Evolutionary conservation across 1,140 invertebrate genomes (phyloP).

Genomic region (Coenobita brevimanus): DNA sequence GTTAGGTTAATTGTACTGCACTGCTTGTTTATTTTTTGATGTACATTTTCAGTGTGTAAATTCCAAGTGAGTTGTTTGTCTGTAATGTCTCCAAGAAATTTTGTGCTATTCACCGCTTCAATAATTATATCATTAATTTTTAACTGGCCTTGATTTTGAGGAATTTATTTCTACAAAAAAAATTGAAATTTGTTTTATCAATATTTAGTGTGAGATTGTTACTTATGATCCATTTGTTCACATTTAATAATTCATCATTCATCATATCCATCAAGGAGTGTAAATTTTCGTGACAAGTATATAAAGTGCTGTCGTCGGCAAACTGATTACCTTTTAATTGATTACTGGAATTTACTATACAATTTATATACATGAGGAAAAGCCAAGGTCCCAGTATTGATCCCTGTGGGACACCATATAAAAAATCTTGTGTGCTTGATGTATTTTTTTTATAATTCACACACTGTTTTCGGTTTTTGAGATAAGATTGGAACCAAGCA

Average conservation of each 20-base stretch:
- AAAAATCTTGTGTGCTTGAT: slow-evolving; percentile 1
- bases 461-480: neutral
- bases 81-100: too few relatives aligned
- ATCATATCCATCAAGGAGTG: neutral
- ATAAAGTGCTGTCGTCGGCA: neutral
- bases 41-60: too few relatives aligned
- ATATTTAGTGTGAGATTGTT: neutral
- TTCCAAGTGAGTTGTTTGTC: too few relatives aligned
- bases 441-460: neutral
- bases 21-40: too few relatives aligned
- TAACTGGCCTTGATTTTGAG: too few relatives aligned
- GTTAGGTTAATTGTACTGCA: too few relatives aligned
- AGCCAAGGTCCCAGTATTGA: neutral
- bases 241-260: neutral
- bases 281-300: neutral
- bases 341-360: slow-evolving; percentile 7
- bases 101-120: too few relatives aligned
- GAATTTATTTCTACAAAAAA: neutral
- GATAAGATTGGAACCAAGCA: slow-evolving; percentile 4
- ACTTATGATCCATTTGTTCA: neutral
- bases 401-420: slow-evolving; percentile 15
- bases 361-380: slow-evolving; percentile 6
- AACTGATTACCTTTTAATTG: neutral
- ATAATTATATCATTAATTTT: too few relatives aligned
- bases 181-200: neutral